Base-by-base conservation (phyloP, 2,113 vertebrate genomes). In the Carassius auratus region DNA sequence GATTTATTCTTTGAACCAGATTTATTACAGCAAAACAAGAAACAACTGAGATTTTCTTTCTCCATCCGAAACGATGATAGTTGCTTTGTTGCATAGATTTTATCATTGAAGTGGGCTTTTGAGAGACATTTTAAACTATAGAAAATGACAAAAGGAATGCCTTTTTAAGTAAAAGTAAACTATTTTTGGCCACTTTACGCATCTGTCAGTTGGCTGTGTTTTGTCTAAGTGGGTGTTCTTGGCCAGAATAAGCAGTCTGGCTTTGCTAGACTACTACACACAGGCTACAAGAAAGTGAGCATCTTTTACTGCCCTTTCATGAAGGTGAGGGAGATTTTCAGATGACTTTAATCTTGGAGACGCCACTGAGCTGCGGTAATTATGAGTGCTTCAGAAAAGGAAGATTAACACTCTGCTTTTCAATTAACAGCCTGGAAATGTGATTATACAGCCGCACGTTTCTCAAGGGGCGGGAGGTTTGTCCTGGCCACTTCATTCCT, bases 311-410 rank as follows among this genome's bases (percentile, higher is more conserved):
- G 84, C 57, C 86, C 86, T 87, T 87, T 87, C 33, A 69, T 76
- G 55, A 66, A 83, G 83, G 84, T 85, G 84, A 89, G 81, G 79
- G 71, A 80, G 75, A 85, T 87, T 87, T 85, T 81, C 73, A 83
- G 81, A 87, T 82, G 80, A 87, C 86, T 89, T 87, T 87, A 87
- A 87, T 87, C 84, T 89, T 23, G 57, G 83, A 86, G 75, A 62
- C 82, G 88, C 82, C 68, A 66, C 78, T 76, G 84, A 87, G 68
- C 79, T 30, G 59, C 86, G 26, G 85, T 87, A 87, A 89, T 89
- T 89, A 87, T 89, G 86, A 87, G 80, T 61, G 68, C 85, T 87
- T 76, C 80, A 83, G 85, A 81, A 52, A 71, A 68, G 79, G 84
- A 81, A 87, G 88, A 85, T 86, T 87, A 89, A 59, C 77, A 78